These are phyloP conservation scores for Boloria euphrosyne DNA, from an alignment of 2,888 invertebrate species.

Conservation along the genomic window DNA sequence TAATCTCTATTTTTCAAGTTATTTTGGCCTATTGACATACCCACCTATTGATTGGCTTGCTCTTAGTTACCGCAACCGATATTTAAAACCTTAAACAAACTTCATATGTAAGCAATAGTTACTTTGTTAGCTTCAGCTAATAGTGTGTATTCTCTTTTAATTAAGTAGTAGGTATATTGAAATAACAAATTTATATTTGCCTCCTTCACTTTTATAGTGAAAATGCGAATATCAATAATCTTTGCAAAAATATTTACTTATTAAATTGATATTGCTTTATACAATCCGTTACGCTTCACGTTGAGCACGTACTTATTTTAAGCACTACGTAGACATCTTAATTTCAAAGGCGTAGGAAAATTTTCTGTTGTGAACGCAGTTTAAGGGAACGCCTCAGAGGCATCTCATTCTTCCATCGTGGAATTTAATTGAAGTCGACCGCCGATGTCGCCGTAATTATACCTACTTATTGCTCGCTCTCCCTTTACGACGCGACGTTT, in stretches of 20 bases:
- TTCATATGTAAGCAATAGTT: not conserved
- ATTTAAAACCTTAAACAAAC: not conserved
- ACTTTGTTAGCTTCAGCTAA: constrained; percentile 4
- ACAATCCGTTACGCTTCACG: not conserved
- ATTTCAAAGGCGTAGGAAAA: not conserved
- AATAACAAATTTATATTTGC: constrained; percentile 1
- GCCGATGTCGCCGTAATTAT: constrained; percentile 41
- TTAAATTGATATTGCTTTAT: constrained; percentile 4
- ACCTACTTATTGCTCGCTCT: constrained; percentile 21
- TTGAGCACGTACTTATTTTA: not conserved
- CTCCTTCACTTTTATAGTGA: not conserved
- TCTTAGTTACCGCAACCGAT: not conserved
- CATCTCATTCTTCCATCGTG: constrained; percentile 44
- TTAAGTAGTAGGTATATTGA: not conserved
- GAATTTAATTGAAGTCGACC: constrained; percentile 47
- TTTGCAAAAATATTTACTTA: not conserved
- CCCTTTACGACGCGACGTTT: constrained; percentile 7
- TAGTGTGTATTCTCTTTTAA: not conserved
- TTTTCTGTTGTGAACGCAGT: constrained; percentile 38
- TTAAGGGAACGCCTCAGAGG: constrained; percentile 41
- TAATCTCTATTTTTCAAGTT: too few relatives aligned
- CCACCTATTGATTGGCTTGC: too few relatives aligned
- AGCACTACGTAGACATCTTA: too few relatives aligned
- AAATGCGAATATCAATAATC: not conserved
- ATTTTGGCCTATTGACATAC: too few relatives aligned